Base-by-base conservation (phyloP, 2,888 invertebrate species). In the Mongoloraphidia duomilia region DNA sequence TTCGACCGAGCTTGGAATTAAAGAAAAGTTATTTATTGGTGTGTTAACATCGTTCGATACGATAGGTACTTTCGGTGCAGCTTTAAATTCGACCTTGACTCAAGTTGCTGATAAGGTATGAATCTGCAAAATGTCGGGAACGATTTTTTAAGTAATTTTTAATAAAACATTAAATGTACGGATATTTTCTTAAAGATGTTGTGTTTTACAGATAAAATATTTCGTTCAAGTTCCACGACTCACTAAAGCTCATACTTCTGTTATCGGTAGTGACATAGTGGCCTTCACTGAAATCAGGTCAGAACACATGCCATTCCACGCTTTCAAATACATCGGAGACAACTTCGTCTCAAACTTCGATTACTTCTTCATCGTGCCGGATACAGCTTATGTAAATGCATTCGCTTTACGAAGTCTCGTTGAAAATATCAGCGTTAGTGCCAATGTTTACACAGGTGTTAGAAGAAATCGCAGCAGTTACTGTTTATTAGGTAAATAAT, bases 1-100 rank as follows among this genome's bases (percentile, higher is more conserved):
- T 63, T 91, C 90, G 44, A 92, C 95, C 0, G 97, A 97, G 66
- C 76, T 97, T 49, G 95, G 93, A 13, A 94, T 96, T 58, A 76
- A 86, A 52, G 89, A 90, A 56, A 89, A 90, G 61, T 65, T 95
- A 11, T 86, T 95, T 61, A 80, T 92, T 35, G 92, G 86, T 13
- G 83, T 94, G 37, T 72, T 95, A 60, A 88, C 86, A 13, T 80
- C 81, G 2, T 80, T 81, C 59, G 79, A 80, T 45, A 84, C 76
- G 61, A 79, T 82, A 14, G 78, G 82, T 51, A 78, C 75, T 37
- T 75, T 84, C 55, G 87, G 87, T 0, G 72, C 83, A 36, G 90
- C 92, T 11, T 70, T 93, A n/a, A 96, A 96, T 68, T 82, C 79
- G 59, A 94, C 95, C 0, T 70, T 88, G n/a, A 80, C 83, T 2